Base-by-base conservation (phyloP, 2,888 invertebrate species). In the Peribatodes rhomboidaria region DNA sequence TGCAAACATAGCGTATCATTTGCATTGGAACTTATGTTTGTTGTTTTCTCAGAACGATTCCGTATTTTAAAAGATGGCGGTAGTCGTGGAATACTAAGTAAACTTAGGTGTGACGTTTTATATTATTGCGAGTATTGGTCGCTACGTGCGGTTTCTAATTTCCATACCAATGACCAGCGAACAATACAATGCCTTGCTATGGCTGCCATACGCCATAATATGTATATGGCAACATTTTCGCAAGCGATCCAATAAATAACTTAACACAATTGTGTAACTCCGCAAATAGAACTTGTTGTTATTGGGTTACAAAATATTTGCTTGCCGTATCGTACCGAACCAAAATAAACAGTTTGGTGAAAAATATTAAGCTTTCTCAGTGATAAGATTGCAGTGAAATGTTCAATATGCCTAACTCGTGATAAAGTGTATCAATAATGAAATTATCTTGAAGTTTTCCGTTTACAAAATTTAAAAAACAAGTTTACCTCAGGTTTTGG, bases 351-450 rank as follows among this genome's bases (percentile, higher is more conserved):
- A 91, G 79, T 54, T 76, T 81, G 81, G 85, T 86, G 87, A 87
- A 88, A 86, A 84, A 78, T 85, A 82, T 75, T 73, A 73, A 76
- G 74, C 78, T 81, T 78, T 78, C 77, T 72, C 70, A 46, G 56
- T 71, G 90, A 90, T 90, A 86, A 90, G 90, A 90, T 90, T 83
- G 66, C 50, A 76, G 89, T 83, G 88, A 90, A 91, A 90, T 89
- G 82, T 61, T 78, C 67, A 76, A 67, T 64, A 56, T 47, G n/a
- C n/a, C n/a, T n/a, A 54, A 52, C 64, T 77, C 73, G 73, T 75
- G 76, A 75, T 77, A 77, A 68, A 65, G 58, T 65, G 11, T 47
- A 18, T 16, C n/a, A 9, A 35, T 61, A 54, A 37, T 37, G 46
- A 46, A 61, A 42, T 44, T 20, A n/a, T 46, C 46, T 16, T 49